phyloP scores from a whole-genome alignment of 2,797 vertebrate species.

The Sebastes trivittatus region DNA sequence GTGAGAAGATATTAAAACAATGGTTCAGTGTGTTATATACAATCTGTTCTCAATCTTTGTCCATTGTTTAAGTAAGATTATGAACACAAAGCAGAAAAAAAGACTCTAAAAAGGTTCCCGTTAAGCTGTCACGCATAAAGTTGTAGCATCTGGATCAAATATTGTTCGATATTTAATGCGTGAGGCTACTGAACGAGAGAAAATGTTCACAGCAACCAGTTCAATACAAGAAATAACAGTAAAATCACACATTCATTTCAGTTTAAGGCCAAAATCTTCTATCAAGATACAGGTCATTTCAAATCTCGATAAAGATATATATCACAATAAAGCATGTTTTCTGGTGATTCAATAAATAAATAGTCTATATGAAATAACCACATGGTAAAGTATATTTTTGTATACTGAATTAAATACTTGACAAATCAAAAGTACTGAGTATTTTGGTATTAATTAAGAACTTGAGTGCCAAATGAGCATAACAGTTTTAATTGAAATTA shows the following conservation, averaged over 20 bases:
- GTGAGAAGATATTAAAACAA: neutral
- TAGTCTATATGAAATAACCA: too few species aligned
- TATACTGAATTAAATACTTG: too few species aligned
- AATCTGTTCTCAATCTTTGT: neutral
- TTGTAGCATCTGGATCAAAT: neutral
- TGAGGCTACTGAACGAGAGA: neutral
- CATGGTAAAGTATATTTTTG: too few species aligned
- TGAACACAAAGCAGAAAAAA: neutral
- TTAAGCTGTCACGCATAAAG: neutral
- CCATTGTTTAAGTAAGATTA: neutral
- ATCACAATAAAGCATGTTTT: too few species aligned
- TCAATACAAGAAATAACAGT: neutral
- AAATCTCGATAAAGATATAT: too few species aligned
- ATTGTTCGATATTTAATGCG: neutral
- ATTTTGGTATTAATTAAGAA: too few species aligned
- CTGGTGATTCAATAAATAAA: too few species aligned
- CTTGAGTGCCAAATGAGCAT: rapidly evolving
- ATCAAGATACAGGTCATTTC: too few species aligned
- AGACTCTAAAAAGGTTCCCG: neutral
- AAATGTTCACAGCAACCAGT: neutral
- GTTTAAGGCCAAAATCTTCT: too few species aligned
- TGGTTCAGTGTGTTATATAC: neutral
- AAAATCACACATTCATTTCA: too few species aligned
- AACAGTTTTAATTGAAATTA: too few species aligned
- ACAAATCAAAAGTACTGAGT: too few species aligned